Percentiles rank a stretch among this genome's conserved stretches.
These are phyloP conservation scores for Leptopterna dolabrata DNA, from an alignment of 2,888 invertebrate genomes.

Conservation along the genomic window DNA sequence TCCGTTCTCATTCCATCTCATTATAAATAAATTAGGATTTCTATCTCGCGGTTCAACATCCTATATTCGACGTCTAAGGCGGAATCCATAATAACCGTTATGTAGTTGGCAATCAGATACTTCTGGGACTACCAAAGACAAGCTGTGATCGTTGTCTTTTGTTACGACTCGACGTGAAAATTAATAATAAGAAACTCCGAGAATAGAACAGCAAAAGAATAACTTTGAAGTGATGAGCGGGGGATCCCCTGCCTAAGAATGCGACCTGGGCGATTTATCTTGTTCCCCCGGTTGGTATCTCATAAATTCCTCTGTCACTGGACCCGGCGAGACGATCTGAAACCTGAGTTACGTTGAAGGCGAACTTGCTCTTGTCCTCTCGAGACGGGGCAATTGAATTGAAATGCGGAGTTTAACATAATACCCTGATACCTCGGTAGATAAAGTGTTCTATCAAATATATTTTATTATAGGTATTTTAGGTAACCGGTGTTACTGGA, in stretches of 20 bases:
- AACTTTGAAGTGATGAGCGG: neutral
- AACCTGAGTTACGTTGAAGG: neutral
- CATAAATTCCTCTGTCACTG: constrained; percentile 3
- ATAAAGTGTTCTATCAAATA: neutral
- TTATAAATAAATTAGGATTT: too few relatives aligned
- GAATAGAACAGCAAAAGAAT: neutral
- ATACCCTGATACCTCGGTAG: neutral
- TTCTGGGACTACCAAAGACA: too few relatives aligned
- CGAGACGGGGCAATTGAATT: neutral
- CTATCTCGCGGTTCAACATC: too few relatives aligned
- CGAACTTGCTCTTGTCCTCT: neutral
- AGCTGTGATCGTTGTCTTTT: too few relatives aligned
- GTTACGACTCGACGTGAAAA: too few relatives aligned
- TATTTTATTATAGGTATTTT: neutral
- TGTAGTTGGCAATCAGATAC: too few relatives aligned
- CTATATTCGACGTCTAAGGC: too few relatives aligned
- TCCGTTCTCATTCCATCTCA: too few relatives aligned
- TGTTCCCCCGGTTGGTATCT: neutral
- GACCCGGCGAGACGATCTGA: neutral
- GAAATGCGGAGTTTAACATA: neutral
- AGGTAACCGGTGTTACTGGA: neutral
- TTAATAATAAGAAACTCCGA: too few relatives aligned
- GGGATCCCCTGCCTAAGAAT: neutral
- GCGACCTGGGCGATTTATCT: neutral
- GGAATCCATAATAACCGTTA: too few relatives aligned